Evolutionary conservation across 2,113 vertebrate genomes (phyloP).

Genomic region (pig (Sus scrofa)): DNA sequence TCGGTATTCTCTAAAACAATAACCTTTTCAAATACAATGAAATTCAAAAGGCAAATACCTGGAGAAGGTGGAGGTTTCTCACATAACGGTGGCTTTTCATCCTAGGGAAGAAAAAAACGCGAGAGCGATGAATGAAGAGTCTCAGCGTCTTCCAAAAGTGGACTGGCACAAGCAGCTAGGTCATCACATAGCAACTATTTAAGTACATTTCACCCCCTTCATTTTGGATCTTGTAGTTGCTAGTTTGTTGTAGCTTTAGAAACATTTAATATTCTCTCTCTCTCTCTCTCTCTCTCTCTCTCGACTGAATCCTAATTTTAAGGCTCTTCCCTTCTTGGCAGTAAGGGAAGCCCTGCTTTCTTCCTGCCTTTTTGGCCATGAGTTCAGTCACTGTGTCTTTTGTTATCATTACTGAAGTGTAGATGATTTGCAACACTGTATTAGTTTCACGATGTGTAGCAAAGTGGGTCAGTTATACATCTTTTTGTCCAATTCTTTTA

Average conservation of each 20-base stretch:
- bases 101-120: constrained; percentile 83
- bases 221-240: neutral
- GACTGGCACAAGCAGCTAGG: neutral
- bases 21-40: neutral
- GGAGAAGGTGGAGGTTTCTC: constrained; percentile 85
- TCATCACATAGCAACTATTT: neutral
- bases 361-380: neutral
- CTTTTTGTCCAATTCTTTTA: neutral
- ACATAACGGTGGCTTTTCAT: constrained; percentile 55
- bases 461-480: neutral
- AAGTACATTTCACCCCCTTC: neutral
- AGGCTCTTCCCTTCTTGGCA: neutral
- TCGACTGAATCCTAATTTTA: neutral
- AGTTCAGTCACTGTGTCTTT: neutral
- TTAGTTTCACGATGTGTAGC: neutral
- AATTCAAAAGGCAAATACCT: constrained; percentile 86
- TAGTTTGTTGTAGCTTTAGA: neutral
- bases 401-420: neutral
- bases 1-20: neutral
- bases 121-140: neutral
- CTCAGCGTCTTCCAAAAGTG: neutral
- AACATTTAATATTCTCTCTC: neutral
- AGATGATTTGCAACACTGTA: neutral
- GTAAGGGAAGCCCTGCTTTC: neutral
- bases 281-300: neutral